Evolutionary conservation across 2,888 invertebrate species (phyloP), one percentile per base, ranked within the genome.

Genomic region (Drosophila phalerata): DNA sequence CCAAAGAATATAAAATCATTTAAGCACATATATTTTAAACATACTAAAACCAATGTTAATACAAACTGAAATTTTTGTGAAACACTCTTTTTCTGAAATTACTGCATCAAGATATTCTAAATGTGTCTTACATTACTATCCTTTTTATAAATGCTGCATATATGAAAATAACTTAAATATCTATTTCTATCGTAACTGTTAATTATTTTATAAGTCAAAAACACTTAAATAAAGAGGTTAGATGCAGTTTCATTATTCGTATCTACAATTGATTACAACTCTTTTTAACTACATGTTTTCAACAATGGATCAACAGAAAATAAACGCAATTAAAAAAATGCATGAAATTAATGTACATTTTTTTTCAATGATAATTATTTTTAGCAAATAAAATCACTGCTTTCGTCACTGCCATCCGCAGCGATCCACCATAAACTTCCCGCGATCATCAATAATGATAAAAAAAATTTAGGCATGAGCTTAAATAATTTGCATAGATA

Each of bases 201-300:
- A 83, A 82, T 82, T 87, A 87, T 82, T 83, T 87, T 85, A 58
- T 87, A 83, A 83, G 87, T 38, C 25, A 53, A 65, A 64, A 65
- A 55, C 55, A 78, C 62, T 70, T 66, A 66, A 74, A 75, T 81
- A 65, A 87, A 87, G 61, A 77, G 51, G 74, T 85, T 83, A 79
- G 64, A 84, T 71, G 34, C 74, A 77, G 66, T 77, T 73, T 78
- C 45, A 78, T 58, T 60, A 43, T 48, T 38, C 58, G 64, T 60
- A 63, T 53, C 5, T 56, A 48, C 19, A 48, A 30, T 13, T 13
- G 13, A 25, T 52, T 56, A 17, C 30, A 25, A 28, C 28, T 28
- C n/a, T 13, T 51, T 11, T 11, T n/a, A 15, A 19, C 8, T 1
- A 3, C 8, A 49, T 32, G 5, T n/a, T 37, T n/a, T 40, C 3